Percentiles rank a stretch among this genome's conserved stretches.
Evolutionary conservation across 2,888 invertebrate genomes (phyloP).

Genomic region (Cerastoderma edule): DNA sequence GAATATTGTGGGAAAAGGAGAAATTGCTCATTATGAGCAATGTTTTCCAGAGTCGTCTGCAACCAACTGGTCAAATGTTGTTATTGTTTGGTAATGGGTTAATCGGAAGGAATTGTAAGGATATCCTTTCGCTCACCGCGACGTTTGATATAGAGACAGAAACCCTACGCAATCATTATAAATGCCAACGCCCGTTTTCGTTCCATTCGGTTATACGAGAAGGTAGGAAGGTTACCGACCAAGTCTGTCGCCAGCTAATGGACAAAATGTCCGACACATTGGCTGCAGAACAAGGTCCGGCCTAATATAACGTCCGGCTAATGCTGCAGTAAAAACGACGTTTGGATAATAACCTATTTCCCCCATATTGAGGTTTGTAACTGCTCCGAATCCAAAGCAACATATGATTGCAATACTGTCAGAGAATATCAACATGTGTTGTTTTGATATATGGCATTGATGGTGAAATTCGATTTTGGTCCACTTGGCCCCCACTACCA

Average conservation of each 20-base stretch:
- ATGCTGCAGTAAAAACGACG: no score
- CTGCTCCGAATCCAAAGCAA: no score
- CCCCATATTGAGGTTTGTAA: no score
- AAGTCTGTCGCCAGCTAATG: slow-evolving; percentile 8
- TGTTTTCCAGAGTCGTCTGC: slow-evolving; percentile 3
- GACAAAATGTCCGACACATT: slow-evolving; percentile 4
- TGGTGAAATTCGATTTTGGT: no score
- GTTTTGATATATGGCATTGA: no score
- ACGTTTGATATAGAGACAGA: no score
- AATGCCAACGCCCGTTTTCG: slow-evolving; percentile 1
- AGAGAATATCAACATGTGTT: no score
- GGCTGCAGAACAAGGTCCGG: not conserved
- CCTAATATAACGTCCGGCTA: not conserved
- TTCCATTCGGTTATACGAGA: slow-evolving; percentile 6
- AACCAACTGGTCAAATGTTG: not conserved
- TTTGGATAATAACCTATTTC: no score
- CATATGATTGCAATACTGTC: no score
- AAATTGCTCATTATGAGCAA: slow-evolving; percentile 7
- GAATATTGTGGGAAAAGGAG: slow-evolving; percentile 10
- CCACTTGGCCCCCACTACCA: no score
- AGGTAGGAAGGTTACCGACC: not conserved
- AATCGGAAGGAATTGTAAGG: no score
- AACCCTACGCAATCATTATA: not conserved
- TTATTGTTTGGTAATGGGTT: slow-evolving; percentile 7
- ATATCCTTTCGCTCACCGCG: no score